Evolutionary conservation across 1,140 invertebrate genomes (phyloP), one percentile per base, ranked within the genome.

Genomic region (Aphaenogaster ashmeadi): DNA sequence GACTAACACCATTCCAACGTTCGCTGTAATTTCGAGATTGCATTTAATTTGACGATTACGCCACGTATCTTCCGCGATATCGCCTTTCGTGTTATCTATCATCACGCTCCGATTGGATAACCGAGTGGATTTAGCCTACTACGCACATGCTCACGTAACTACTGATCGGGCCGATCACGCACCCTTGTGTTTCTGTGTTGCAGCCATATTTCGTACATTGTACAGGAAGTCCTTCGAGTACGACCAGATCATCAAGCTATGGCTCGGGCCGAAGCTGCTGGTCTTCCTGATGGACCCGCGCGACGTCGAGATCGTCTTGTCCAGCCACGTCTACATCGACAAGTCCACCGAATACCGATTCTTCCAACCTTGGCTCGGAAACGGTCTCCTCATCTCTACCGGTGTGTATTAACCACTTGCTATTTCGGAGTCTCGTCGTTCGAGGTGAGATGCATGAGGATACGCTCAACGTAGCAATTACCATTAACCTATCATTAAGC

Each of bases 291-390:
- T 96, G 21, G 97, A 98, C 91, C 97, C 97, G 33, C 96, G 96
- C 33, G 97, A 98, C 89, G 97, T 97, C 18, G 97, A 98, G 92
- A 94, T 98, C 11, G 97, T 98, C 77, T 95, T 97, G 0, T 97
- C 97, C 91, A 98, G 97, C 90, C 96, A 97, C 86, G 97, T 97
- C 6, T 97, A 97, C 94, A 97, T 97, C 66, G 97, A 97, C 94
- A 97, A 97, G 94, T 97, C 97, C 9, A 94, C 96, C 18, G 97
- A 97, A 89, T 97, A 97, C 93, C 96, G 96, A 88, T 97, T 97
- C 94, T 97, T 97, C 94, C 96, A 97, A 89, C 97, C 97, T 1
- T 97, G 97, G 97, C 96, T 97, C 18, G 97, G 97, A 92, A 96
- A 97, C 88, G 97, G 97, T 80, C 96, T 97, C 0, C 96, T 97